These are phyloP conservation scores for Neodon shergylaensis DNA, from an alignment of 2,113 vertebrate species.

Conservation along the genomic window DNA sequence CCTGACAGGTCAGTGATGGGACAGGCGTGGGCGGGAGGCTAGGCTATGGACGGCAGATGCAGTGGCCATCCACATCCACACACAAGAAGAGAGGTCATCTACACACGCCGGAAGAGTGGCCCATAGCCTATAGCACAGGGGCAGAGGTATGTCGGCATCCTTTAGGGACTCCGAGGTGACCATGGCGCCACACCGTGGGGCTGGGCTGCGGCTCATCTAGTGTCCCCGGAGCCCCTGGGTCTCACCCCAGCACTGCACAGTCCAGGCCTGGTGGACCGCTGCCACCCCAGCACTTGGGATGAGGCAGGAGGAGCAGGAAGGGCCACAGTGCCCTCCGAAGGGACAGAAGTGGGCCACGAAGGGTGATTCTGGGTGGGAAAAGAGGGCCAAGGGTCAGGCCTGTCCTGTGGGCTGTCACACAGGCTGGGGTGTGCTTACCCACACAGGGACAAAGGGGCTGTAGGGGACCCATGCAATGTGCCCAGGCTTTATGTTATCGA, in stretches of 20 bases:
- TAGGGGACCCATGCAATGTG: neutral
- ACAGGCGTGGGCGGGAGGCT: neutral
- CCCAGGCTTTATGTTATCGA: neutral
- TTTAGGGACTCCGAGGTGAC: neutral
- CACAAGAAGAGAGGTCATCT: too few relatives aligned
- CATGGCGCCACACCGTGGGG: too few relatives aligned
- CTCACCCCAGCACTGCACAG: neutral
- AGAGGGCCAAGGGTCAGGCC: neutral
- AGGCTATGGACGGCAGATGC: neutral
- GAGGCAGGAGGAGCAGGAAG: neutral
- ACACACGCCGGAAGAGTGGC: neutral
- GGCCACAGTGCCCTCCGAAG: neutral
- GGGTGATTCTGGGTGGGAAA: neutral
- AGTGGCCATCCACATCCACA: neutral
- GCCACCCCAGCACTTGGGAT: too few relatives aligned
- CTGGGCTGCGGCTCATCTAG: too few relatives aligned
- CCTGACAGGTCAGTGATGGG: constrained; percentile 82
- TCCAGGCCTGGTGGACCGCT: neutral
- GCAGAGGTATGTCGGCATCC: too few relatives aligned
- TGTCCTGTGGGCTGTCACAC: too few relatives aligned
- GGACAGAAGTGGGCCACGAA: too few relatives aligned
- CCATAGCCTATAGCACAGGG: neutral
- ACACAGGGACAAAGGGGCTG: neutral
- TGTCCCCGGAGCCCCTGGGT: neutral
- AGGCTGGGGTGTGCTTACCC: neutral